Conservation (phyloP, 2,888 invertebrate species). For the Oligia strigilis region DNA sequence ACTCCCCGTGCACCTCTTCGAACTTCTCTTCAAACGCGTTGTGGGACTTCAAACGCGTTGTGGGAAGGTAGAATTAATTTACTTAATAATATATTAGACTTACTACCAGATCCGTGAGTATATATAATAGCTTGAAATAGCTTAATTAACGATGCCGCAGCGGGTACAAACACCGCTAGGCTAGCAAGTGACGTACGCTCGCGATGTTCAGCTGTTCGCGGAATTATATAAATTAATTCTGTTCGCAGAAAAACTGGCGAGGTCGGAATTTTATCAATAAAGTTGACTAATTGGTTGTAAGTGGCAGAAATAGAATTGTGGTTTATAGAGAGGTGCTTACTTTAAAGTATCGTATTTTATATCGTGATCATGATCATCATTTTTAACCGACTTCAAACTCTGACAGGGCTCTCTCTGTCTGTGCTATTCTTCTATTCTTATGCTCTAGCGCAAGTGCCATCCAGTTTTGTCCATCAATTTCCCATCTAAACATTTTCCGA, state of each 20-base stretch:
- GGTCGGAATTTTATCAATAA: not conserved
- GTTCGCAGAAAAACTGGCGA: not conserved
- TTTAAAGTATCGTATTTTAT: not conserved
- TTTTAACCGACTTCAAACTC: not conserved
- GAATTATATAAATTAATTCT: constrained; percentile 6
- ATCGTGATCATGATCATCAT: no score
- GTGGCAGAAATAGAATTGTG: not conserved
- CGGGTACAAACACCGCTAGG: constrained; percentile 42
- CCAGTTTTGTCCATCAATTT: not conserved
- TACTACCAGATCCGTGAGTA: constrained; percentile 57
- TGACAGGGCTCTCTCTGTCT: not conserved
- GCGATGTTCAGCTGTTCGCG: constrained; percentile 1
- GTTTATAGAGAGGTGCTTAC: not conserved
- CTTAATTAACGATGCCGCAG: constrained; percentile 68
- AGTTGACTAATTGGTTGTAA: not conserved
- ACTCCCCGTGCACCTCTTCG: not conserved
- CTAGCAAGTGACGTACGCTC: constrained; percentile 40
- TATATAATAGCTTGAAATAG: constrained; percentile 64
- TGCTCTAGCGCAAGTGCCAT: not conserved
- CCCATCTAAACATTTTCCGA: not conserved
- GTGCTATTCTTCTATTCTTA: no score
- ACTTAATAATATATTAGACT: constrained; percentile 24
- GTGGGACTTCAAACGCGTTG: not conserved
- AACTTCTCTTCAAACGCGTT: not conserved
- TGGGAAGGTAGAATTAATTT: constrained; percentile 4